Base-by-base conservation (phyloP, 2,888 invertebrate genomes). In the Drosophila histrio region DNA sequence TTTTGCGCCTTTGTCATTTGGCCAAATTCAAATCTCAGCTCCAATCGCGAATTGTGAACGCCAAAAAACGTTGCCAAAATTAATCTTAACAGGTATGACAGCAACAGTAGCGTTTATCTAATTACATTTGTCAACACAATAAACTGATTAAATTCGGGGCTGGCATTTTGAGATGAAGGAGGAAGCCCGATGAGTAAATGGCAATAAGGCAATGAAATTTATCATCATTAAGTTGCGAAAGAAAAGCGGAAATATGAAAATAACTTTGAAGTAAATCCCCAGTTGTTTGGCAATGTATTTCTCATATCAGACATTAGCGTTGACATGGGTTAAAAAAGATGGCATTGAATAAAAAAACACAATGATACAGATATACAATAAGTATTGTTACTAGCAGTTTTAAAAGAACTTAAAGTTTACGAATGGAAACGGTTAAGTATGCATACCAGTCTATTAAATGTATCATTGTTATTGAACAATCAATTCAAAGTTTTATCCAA, bases 51-150 rank as follows among this genome's bases (percentile, higher is more conserved):
- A 39, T 5, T n/a, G 34, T 15, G 15, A 28, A 21, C 22, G n/a
- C 8, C 8, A 26, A 47, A 36, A 17, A 56, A 50, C 17, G 28
- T 60, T 72, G 54, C 43, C 43, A 39, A 73, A 69, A 62, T 57
- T 46, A 69, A 60, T 69, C 59, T 50, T 21, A 65, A 32, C 46
- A 34, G 22, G 46, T 57, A 59, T 60, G 62, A 60, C 79, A 66
- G 54, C 58, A 41, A 58, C 34, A 63, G 39, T 41, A 39, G 57
- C 56, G 65, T 66, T 65, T 54, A 60, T 60, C 41, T 73, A 83
- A 86, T 80, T 79, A 61, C 43, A 83, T 81, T 83, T 73, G 66
- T 77, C 64, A 83, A 70, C 77, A 73, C 67, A 62, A 64, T 58
- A 72, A 85, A 79, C 60, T 60, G 80, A 83, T 72, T 79, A 72